Base-by-base conservation (phyloP, 2,113 vertebrate species). In the Tringa solitaria region DNA sequence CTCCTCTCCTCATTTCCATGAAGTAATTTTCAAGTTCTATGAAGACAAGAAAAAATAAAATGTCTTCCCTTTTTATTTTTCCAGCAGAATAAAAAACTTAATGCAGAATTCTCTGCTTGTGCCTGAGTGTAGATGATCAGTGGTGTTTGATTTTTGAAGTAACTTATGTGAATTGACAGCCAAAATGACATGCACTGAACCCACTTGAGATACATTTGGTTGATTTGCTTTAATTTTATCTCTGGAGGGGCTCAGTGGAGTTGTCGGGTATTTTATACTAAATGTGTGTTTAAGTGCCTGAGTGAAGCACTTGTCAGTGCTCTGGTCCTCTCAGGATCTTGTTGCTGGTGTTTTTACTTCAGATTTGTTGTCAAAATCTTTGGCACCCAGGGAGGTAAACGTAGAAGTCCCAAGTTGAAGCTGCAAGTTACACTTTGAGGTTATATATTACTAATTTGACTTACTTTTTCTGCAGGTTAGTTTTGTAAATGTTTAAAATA, bases 231-330 rank as follows among this genome's bases (percentile, higher is more conserved):
- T 53, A 27, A 27, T 84, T 61, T 64, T 46, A 10, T 61, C 41
- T 72, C 81, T 72, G n/a, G n/a, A 78, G 30, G 6, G 60, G 21
- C 26, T 60, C 39, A 21, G 45, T 37, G 32, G 27, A 51, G 33
- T n/a, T 2, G 1, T 21, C 0, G 3, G 46, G n/a, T 28, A 46
- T n/a, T 78, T 85, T 5, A 67, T 6, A 37, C 8, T 28, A 33
- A 13, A 10, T 4, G 6, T 30, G 17, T 54, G 41, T 65, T 39
- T 35, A 46, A 53, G 33, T 43, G 57, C n/a, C 8, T 67, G 84
- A 32, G 12, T 37, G 53, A 67, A 85, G 41, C 53, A 53, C 54
- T 73, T 48, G 37, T n/a, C 63, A 51, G 7, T 67, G 15, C 43
- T 26, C 45, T 73, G 64, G 24, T 37, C 18, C 67, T 39, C 48